phyloP scores from a whole-genome alignment of 1,140 invertebrate genomes.

The Copidosoma floridanum region DNA sequence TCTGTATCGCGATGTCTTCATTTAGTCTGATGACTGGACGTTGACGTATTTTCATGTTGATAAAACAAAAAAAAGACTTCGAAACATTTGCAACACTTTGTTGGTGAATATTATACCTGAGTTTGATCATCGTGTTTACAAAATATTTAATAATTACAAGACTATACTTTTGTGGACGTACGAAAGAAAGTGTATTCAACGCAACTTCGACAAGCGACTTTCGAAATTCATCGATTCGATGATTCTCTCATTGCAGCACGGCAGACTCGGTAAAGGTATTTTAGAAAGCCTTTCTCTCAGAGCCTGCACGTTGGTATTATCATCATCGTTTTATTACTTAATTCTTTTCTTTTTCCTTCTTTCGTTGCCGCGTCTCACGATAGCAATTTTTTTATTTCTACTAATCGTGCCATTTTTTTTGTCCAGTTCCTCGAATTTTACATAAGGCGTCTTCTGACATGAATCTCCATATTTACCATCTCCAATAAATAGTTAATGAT shows the following conservation, averaged over 20 bases:
- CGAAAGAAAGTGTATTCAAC: slow-evolving; percentile 12
- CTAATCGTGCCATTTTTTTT: background rate
- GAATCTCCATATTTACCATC: too few species aligned
- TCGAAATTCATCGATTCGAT: slow-evolving; percentile 18
- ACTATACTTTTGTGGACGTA: too few species aligned
- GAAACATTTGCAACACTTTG: too few species aligned
- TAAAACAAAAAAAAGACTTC: too few species aligned
- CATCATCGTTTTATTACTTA: background rate
- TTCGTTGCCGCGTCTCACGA: background rate
- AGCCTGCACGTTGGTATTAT: background rate
- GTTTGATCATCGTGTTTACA: too few species aligned
- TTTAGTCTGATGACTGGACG: too few species aligned
- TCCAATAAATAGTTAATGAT: too few species aligned
- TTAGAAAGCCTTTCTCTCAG: slow-evolving; percentile 16
- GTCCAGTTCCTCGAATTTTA: background rate
- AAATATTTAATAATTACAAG: too few species aligned
- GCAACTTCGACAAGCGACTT: slow-evolving; percentile 9
- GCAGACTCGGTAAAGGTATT: background rate
- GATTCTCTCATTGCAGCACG: background rate
- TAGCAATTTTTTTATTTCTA: background rate
- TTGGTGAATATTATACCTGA: too few species aligned
- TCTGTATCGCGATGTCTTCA: too few species aligned
- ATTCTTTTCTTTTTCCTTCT: background rate
- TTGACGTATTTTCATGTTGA: too few species aligned
- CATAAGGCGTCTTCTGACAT: too few species aligned